Percentiles rank a stretch among this genome's conserved stretches.
These are phyloP conservation scores for Cataglyphis rosenhaueri DNA, from an alignment of 2,888 invertebrate genomes.

Conservation along the genomic window DNA sequence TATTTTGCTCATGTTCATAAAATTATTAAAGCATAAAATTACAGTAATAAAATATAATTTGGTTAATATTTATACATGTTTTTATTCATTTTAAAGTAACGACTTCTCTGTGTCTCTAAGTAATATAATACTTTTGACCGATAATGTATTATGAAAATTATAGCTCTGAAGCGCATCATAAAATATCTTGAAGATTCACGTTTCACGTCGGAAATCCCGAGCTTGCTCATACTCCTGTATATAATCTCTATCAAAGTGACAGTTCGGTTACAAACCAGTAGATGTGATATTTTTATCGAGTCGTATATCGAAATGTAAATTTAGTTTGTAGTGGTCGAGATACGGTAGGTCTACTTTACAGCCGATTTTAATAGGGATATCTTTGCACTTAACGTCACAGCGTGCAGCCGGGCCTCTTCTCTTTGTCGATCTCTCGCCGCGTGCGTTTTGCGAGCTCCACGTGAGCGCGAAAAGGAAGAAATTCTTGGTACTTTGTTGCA, in stretches of 20 bases:
- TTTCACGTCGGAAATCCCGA: constrained; percentile 51
- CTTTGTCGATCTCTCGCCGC: constrained; percentile 45
- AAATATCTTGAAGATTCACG: constrained; percentile 51
- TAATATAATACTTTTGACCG: too few species aligned
- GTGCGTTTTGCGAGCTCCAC: neutral
- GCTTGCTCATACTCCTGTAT: constrained; percentile 21
- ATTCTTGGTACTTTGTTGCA: constrained; percentile 37
- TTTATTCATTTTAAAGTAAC: too few species aligned
- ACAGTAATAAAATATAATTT: too few species aligned
- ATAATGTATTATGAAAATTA: constrained; percentile 49
- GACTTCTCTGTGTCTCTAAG: too few species aligned
- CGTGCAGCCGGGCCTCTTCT: constrained; percentile 62
- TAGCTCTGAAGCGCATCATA: constrained; percentile 51
- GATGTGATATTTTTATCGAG: constrained; percentile 83
- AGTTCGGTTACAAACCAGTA: constrained; percentile 60
- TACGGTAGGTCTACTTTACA: constrained; percentile 81
- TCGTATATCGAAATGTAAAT: constrained; percentile 84
- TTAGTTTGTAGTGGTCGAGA: constrained; percentile 76
- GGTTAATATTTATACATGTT: too few species aligned
- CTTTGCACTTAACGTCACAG: constrained; percentile 77
- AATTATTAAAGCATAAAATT: too few species aligned
- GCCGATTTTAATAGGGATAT: constrained; percentile 83
- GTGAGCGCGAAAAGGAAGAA: neutral
- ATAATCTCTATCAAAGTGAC: constrained; percentile 42
- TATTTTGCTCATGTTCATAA: too few species aligned